These are phyloP conservation scores for Characodon lateralis DNA, from an alignment of 2,797 vertebrate species.

Conservation along the genomic window DNA sequence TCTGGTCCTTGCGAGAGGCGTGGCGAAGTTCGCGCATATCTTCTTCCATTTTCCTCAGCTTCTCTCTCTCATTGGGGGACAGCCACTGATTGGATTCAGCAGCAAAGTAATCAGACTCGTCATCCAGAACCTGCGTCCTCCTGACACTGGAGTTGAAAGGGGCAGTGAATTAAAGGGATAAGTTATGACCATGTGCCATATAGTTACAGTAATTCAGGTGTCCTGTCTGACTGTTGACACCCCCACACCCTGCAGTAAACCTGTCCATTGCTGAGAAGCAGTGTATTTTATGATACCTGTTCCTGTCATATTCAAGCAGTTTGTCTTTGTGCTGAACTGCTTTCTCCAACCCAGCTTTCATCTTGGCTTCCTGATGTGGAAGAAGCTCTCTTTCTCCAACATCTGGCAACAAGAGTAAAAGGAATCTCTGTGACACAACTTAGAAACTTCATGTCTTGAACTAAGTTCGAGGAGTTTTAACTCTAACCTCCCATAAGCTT, in stretches of 20 bases:
- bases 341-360: conserved; percentile 89
- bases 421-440: not conserved
- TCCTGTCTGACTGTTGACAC: conserved; percentile 5
- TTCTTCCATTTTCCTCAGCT: conserved; percentile 86
- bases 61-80: conserved; percentile 87
- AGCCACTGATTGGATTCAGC: conserved; percentile 96
- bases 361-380: conserved; percentile 83
- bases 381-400: conserved; percentile 82
- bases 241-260: not conserved
- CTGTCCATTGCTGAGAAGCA: not conserved
- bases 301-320: conserved; percentile 92
- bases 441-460: not conserved
- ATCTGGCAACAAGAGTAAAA: conserved; percentile 69
- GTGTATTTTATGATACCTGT: conserved; percentile 80
- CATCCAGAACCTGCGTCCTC: conserved; percentile 96
- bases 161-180: conserved; percentile 3
- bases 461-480: not conserved
- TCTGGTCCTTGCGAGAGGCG: conserved; percentile 86
- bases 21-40: conserved; percentile 92
- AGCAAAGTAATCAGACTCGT: conserved; percentile 96
- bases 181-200: not conserved
- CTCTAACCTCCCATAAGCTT: conserved; percentile 94
- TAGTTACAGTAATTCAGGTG: not conserved
- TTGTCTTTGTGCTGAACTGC: conserved; percentile 96
- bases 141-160: conserved; percentile 79